phyloP scores from a whole-genome alignment of 2,888 invertebrate species.

The Cryptophagus acutangulus region DNA sequence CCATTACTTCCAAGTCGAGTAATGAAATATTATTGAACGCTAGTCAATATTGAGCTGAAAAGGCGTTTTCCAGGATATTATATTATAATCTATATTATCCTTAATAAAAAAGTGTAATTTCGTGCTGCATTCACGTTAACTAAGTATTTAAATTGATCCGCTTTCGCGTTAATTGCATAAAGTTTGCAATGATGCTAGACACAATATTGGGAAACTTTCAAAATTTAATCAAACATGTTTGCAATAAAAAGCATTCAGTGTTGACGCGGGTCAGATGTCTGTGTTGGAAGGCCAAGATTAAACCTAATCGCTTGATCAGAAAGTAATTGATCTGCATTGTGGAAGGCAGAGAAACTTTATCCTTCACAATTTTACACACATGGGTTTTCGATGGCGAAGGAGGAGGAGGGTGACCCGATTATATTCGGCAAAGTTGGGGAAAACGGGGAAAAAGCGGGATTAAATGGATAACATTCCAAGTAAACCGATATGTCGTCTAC shows the following conservation, averaged over 20 bases:
- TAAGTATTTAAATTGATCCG: too few relatives aligned
- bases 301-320: constrained; percentile 40
- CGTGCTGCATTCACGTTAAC: too few relatives aligned
- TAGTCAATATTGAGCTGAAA: too few relatives aligned
- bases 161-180: constrained; percentile 8
- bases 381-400: constrained; percentile 18
- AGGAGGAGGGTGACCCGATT: constrained; percentile 24
- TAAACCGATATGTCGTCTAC: constrained; percentile 11
- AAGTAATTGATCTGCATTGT: constrained; percentile 45
- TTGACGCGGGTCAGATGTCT: constrained; percentile 37
- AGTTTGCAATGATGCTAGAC: constrained; percentile 5
- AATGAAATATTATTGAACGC: too few relatives aligned
- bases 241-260: constrained; percentile 36
- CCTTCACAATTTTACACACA: constrained; percentile 26
- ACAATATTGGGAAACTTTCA: constrained; percentile 32
- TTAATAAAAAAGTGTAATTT: too few relatives aligned
- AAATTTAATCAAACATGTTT: constrained; percentile 33
- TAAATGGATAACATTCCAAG: constrained; percentile 19
- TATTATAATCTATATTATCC: too few relatives aligned
- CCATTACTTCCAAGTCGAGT: too few relatives aligned
- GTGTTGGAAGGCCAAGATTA: constrained; percentile 38
- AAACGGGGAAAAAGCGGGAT: constrained; percentile 24
- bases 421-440: constrained; percentile 26
- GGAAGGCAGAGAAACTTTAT: constrained; percentile 31
- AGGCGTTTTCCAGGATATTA: too few relatives aligned